These are phyloP conservation scores for Thamnophis elegans DNA, from an alignment of 2,797 vertebrate species.

Conservation along the genomic window DNA sequence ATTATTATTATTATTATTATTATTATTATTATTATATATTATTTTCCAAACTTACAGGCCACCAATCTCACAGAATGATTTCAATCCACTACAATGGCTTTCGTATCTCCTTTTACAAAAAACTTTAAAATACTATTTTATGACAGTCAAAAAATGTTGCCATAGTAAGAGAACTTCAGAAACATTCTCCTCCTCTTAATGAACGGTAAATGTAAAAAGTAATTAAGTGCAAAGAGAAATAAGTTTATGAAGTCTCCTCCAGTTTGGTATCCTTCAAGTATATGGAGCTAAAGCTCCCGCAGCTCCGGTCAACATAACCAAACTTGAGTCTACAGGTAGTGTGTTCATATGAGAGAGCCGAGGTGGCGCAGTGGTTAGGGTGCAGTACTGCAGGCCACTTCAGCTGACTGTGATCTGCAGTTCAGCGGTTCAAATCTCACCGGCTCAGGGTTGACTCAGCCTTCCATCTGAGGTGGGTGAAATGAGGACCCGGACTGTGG, in stretches of 20 bases:
- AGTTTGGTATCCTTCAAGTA: neutral
- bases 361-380: too few species aligned
- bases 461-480: too few species aligned
- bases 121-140: slow-evolving; percentile 43
- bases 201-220: neutral
- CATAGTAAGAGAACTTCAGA: slow-evolving; percentile 31
- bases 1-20: too few species aligned
- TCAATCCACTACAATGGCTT: neutral
- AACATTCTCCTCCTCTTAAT: neutral
- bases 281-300: neutral
- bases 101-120: neutral
- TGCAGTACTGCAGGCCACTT: too few species aligned
- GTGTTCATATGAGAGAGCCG: too few species aligned
- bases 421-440: too few species aligned
- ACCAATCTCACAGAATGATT: neutral
- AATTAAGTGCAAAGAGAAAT: neutral
- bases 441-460: too few species aligned
- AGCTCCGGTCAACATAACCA: neutral
- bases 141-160: neutral
- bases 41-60: neutral
- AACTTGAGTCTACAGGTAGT: neutral
- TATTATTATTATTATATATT: too few species aligned
- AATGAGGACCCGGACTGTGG: too few species aligned
- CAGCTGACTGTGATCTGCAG: too few species aligned
- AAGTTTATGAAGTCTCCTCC: neutral